These are phyloP conservation scores for Drosophila stalkeri DNA, from an alignment of 2,888 invertebrate species.

Conservation along the genomic window DNA sequence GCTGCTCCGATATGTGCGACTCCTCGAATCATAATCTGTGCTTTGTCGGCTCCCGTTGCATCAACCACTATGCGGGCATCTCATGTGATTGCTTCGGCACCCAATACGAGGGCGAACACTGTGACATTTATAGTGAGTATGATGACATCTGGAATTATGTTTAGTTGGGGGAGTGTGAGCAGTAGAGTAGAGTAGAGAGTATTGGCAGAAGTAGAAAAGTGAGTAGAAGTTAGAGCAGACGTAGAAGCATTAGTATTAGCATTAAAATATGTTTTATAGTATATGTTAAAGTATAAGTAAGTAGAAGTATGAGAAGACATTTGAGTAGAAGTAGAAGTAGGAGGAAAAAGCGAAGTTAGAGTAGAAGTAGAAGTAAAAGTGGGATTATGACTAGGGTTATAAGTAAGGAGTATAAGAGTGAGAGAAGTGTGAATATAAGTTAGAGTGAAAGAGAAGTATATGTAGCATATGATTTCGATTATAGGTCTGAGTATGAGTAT, in stretches of 20 bases:
- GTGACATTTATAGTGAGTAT: constrained; percentile 94
- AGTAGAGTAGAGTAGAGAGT: no score
- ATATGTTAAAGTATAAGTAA: no score
- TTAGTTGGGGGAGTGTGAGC: no score
- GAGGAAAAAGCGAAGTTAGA: neutral
- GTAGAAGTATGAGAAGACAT: neutral
- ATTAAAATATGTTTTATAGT: no score
- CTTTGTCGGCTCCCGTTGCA: constrained; percentile 94
- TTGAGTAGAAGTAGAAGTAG: neutral
- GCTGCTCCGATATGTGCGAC: constrained; percentile 93
- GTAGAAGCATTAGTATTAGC: no score
- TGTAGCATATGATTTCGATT: neutral
- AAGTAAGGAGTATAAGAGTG: neutral
- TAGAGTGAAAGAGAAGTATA: neutral
- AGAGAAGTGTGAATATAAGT: neutral
- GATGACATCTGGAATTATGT: neutral
- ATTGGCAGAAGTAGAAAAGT: neutral
- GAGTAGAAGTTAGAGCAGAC: neutral
- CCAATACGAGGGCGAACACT: constrained; percentile 95
- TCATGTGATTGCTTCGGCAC: constrained; percentile 97
- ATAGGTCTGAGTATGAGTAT: neutral
- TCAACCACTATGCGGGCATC: constrained; percentile 95
- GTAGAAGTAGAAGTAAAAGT: no score
- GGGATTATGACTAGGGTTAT: no score
- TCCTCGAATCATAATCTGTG: constrained; percentile 94